These are phyloP conservation scores for Diplodus puntazzo DNA, from an alignment of 2,797 vertebrate genomes.

Conservation along the genomic window DNA sequence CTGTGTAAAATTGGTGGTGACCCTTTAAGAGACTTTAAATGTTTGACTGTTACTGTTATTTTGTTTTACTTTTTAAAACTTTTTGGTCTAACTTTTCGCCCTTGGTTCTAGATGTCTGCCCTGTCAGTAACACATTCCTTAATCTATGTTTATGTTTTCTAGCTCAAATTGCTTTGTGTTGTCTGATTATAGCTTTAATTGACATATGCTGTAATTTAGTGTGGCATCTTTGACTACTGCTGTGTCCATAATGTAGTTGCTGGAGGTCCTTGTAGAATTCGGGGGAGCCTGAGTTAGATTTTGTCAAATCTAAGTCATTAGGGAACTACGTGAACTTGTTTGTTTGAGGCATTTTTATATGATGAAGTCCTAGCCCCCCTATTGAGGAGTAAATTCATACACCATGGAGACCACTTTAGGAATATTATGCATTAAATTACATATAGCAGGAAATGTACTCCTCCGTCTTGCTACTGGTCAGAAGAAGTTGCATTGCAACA, in stretches of 20 bases:
- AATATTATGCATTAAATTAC: neutral
- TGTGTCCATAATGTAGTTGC: neutral
- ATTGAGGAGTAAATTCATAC: constrained; percentile 1
- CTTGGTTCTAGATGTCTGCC: neutral
- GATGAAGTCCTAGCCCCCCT: neutral
- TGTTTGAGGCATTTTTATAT: neutral
- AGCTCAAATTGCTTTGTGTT: neutral
- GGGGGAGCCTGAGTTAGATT: neutral
- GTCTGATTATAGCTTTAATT: neutral
- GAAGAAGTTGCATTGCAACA: constrained; percentile 15
- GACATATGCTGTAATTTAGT: constrained; percentile 5
- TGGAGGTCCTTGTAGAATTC: constrained; percentile 7
- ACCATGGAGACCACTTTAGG: constrained; percentile 6
- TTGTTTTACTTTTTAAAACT: neutral
- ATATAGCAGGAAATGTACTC: neutral
- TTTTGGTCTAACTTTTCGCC: neutral
- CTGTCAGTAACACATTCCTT: neutral
- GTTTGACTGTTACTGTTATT: neutral
- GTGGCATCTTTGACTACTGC: neutral
- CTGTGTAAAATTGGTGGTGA: neutral
- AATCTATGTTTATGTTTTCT: constrained; percentile 9
- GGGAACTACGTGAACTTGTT: neutral
- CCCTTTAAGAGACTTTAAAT: neutral
- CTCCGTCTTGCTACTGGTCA: neutral
- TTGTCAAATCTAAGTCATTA: neutral